Base-by-base conservation (phyloP, 2,888 invertebrate species). In the Folsomia manolachei region DNA sequence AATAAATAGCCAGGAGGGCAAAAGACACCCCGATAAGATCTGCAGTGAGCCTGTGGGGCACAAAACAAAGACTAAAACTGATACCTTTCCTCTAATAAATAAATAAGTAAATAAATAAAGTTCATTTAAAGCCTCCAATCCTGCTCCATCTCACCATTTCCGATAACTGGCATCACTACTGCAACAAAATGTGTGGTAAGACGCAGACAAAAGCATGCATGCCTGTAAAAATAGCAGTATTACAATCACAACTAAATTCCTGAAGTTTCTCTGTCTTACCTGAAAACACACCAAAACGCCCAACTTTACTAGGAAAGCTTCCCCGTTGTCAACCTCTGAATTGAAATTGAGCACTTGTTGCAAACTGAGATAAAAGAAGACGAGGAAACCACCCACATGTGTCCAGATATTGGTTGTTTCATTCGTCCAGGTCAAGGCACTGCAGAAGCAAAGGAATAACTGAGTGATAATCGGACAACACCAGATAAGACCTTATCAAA, bases 401-500 rank as follows among this genome's bases (percentile, higher is more conserved):
- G 94, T 94, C 97, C 97, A 97, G 83, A 97, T 96, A 83, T 97
- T 97, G 83, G 97, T 89, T 0, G 96, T 97, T 85, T 97, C 97
- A 84, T 97, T 97, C 71, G 94, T 96, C 94, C 95, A 94, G 90
- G 94, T 92, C 85, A 97, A 95, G 83, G 95, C 87, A 84, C 96
- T 94, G 86, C 60, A 64, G 26, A 61, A 69, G 53, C n/a, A 7
- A 53, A 2, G 19, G 18, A 53, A 9, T 61, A 23, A 23, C 25
- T 24, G 7, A 18, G 7, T 23, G 7, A 23, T 9, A 25, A 18
- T 21, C 9, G 9, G 60, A 7, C 19, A 7, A 7, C 7, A 60
- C 9, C 27, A 51, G 1, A 27, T 64, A 24, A 61, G 72, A 69
- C 52, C 25, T 70, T 51, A 39, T 61, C 14, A 69, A 80, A 78